Evolutionary conservation across 2,113 vertebrate species (phyloP), one percentile per base, ranked within the genome.

Genomic region (Mormyrus lacerda): DNA sequence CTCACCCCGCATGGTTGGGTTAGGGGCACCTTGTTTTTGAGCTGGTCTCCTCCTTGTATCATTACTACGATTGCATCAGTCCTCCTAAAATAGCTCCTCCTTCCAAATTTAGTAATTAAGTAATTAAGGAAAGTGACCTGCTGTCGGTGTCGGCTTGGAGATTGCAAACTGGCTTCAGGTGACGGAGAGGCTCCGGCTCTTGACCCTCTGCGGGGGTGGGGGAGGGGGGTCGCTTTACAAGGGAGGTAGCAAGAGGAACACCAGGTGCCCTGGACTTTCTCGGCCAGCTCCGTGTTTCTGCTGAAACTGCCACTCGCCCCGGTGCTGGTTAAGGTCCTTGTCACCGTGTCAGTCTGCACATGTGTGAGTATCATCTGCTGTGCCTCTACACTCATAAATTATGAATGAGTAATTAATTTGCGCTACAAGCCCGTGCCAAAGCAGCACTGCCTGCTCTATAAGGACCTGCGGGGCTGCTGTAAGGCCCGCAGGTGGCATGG

Each of bases 301-400:
- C 3, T 13, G 44, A 47, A 21, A 44, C 44, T 53, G 53, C 48
- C 55, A 35, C 35, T 39, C 3, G 48, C 61, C 51, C 35, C 51
- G 2, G 24, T 51, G 50, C 85, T 35, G 31, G 2, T 87, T 9
- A 48, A 35, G 50, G 50, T 15, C 85, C 35, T 35, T 87, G 47
- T 35, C 47, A 5, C 50, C 27, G 15, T 87, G 85, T 50, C 13
- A 21, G 3, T 35, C 83, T 7, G 50, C 48, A 53, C 85, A 24
- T 27, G n/a, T n/a, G 8, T 1, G 48, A 27, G 85, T 15, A 7
- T 87, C 48, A 8, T 51, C 39, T 21, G 27, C 7, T 2, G 17
- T 87, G 17, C 50, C 85, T 27, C 85, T 24, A 85, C 21, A 85
- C 44, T 87, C 50, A 87, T 87, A 55, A 87, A 53, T 87, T 55